These are phyloP conservation scores for Drosophila hamatofila DNA, from an alignment of 2,888 invertebrate species.

Conservation along the genomic window DNA sequence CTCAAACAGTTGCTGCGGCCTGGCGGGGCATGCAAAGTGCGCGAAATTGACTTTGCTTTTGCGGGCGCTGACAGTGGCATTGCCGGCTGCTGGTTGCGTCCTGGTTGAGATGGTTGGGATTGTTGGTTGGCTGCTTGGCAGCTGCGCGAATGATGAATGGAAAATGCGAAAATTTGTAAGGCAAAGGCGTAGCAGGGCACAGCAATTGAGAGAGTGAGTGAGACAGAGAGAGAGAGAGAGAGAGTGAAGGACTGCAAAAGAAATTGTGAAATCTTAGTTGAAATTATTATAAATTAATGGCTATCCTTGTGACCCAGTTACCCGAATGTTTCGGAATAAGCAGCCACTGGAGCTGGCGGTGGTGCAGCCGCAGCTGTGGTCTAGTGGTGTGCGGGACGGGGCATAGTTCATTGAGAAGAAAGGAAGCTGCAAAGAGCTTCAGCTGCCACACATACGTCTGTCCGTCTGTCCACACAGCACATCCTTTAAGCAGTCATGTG, in stretches of 20 bases:
- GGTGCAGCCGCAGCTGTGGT: slow-evolving; percentile 40
- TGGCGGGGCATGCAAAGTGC: slow-evolving; percentile 73
- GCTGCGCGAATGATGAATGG: slow-evolving; percentile 74
- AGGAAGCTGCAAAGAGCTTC: slow-evolving; percentile 42
- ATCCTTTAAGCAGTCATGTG: slow-evolving; percentile 1
- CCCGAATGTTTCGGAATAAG: slow-evolving; percentile 69
- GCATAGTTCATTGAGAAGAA: slow-evolving; percentile 58
- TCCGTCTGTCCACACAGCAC: background rate
- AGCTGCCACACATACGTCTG: slow-evolving; percentile 34
- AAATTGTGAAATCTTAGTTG: slow-evolving; percentile 81
- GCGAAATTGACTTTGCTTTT: slow-evolving; percentile 81
- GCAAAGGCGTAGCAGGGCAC: slow-evolving; percentile 49
- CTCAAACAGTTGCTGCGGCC: slow-evolving; percentile 54
- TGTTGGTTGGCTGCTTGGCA: slow-evolving; percentile 19
- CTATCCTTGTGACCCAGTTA: slow-evolving; percentile 79
- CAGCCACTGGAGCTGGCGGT: slow-evolving; percentile 37
- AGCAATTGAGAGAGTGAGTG: background rate
- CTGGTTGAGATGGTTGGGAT: slow-evolving; percentile 29
- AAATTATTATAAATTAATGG: slow-evolving; percentile 81
- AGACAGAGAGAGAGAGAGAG: background rate
- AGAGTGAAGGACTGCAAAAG: slow-evolving; percentile 50
- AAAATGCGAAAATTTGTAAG: slow-evolving; percentile 78
- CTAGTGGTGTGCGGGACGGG: slow-evolving; percentile 10
- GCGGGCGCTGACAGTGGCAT: slow-evolving; percentile 79
- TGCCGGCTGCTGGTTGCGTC: slow-evolving; percentile 46